Base-by-base conservation (phyloP, 2,888 invertebrate species). In the Acronicta alni region DNA sequence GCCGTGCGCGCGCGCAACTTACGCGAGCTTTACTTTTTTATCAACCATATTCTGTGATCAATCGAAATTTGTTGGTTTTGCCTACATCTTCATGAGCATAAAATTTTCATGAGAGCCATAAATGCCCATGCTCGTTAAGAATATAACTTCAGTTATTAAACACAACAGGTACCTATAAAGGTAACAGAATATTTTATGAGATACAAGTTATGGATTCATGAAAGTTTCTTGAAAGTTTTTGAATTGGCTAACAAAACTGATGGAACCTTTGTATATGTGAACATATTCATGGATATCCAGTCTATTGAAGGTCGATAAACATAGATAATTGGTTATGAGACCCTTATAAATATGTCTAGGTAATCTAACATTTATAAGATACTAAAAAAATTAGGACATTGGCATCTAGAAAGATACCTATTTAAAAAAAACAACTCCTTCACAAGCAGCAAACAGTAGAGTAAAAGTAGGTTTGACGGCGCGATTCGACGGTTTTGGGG, bases 1-100 rank as follows among this genome's bases (percentile, higher is more conserved):
- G 82, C 80, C 80, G 80, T 79, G 80, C 80, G 81, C 80, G 72
- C 75, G 76, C 82, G 81, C 80, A 77, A 71, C 78, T 77, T 72
- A 72, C 70, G 77, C 73, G 72, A 66, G 65, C 38, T 64, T 65
- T 42, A 58, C 51, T 72, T 77, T 84, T 81, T 77, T 72, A 57
- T 58, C 63, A 52, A 67, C 38, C 49, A 35, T 78, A 81, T 79
- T 79, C 69, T 81, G 67, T 55, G 39, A 74, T 71, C 73, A 59
- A 59, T 72, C 67, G 76, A 73, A 64, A 58, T 69, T 57, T 70
- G 56, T 73, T 76, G 54, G 62, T 76, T 76, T 73, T 73, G 63
- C 32, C 53, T 65, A 68, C 53, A 57, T 65, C 57, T 64, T 69
- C 73, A 58, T 66, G 52, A 70, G 46, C 53, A 65, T 65, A 61